Evolutionary conservation across 2,797 vertebrate genomes (phyloP).

Genomic region (Myripristis murdjan): DNA sequence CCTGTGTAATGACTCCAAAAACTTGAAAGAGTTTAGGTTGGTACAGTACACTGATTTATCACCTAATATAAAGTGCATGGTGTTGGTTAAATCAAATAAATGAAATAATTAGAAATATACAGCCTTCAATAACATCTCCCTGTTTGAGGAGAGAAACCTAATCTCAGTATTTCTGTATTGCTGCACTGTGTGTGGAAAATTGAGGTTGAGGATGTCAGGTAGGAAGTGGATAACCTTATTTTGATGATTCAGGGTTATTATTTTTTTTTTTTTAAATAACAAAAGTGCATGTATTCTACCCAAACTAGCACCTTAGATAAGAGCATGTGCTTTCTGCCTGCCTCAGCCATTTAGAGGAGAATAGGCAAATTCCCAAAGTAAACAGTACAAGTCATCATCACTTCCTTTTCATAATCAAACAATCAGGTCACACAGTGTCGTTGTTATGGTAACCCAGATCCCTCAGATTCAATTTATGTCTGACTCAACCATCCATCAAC

Average conservation of each 20-base stretch:
- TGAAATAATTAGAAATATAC: not conserved
- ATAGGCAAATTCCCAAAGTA: constrained; percentile 18
- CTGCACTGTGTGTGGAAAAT: not conserved
- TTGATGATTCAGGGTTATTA: constrained; percentile 4
- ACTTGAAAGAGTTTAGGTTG: too few relatives aligned
- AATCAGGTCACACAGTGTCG: constrained; percentile 58
- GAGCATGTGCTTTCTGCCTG: not conserved
- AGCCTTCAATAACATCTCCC: too few relatives aligned
- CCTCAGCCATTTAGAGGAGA: not conserved
- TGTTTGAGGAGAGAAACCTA: not conserved
- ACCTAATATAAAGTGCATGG: not conserved
- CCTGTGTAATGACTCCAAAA: not conserved
- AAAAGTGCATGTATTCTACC: not conserved
- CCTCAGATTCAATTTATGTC: constrained; percentile 56
- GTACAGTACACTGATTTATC: not conserved
- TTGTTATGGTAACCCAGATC: constrained; percentile 71
- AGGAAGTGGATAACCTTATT: not conserved
- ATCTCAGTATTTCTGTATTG: not conserved
- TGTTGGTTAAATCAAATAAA: not conserved
- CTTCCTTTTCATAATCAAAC: constrained; percentile 51
- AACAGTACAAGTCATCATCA: constrained; percentile 14
- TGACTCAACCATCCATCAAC: constrained; percentile 51
- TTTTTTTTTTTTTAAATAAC: not conserved
- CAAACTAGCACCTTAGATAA: constrained; percentile 10
- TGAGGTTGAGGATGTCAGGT: not conserved